These are phyloP conservation scores for Crotalus helleri DNA, from an alignment of 2,113 vertebrate genomes.

Conservation along the genomic window DNA sequence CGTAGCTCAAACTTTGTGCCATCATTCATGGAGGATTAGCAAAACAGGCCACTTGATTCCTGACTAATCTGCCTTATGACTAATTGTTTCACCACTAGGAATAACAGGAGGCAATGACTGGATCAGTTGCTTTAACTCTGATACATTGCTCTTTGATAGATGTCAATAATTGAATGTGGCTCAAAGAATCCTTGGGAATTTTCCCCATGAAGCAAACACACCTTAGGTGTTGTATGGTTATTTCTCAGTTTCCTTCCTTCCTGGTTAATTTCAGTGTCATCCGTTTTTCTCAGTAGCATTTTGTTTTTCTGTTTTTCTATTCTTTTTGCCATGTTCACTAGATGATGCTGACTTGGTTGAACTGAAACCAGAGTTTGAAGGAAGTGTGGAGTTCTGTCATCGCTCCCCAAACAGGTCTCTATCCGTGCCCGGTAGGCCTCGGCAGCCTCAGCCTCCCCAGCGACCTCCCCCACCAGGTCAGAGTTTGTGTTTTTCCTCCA, in stretches of 20 bases:
- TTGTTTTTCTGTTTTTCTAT: not conserved
- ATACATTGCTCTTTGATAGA: not conserved
- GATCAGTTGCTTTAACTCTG: not conserved
- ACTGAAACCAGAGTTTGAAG: constrained; percentile 65
- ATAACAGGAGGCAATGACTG: not conserved
- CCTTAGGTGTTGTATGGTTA: not conserved
- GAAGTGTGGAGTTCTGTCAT: constrained; percentile 46
- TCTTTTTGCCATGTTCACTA: constrained; percentile 16
- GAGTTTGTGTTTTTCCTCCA: constrained; percentile 27
- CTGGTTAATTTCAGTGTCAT: not conserved
- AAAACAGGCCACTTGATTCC: not conserved
- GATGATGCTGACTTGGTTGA: constrained; percentile 64
- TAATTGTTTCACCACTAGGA: not conserved
- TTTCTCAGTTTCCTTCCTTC: not conserved
- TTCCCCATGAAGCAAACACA: not conserved
- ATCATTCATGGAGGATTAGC: not conserved
- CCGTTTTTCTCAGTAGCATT: not conserved
- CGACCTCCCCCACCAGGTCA: constrained; percentile 78
- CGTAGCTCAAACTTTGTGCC: not conserved
- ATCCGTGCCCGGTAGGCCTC: constrained; percentile 72
- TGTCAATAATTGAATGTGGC: not conserved
- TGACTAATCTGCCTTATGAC: not conserved
- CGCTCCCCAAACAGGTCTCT: constrained; percentile 71
- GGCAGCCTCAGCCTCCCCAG: constrained; percentile 69
- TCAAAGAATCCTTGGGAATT: not conserved